Base-by-base conservation (phyloP, 2,888 invertebrate genomes). In the Flexamia atlantica region DNA sequence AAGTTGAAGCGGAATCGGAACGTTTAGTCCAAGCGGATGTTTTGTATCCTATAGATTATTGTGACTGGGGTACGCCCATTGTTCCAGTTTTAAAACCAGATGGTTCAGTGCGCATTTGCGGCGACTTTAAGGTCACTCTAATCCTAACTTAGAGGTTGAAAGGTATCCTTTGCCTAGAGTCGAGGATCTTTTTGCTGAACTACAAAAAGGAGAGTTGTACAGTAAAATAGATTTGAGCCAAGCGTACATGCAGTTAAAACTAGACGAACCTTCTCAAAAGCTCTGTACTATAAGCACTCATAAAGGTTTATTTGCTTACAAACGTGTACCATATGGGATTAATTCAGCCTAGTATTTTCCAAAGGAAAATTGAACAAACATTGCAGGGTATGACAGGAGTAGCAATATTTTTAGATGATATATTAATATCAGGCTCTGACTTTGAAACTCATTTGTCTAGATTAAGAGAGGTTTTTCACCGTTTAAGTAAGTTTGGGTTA, bases 51-150 rank as follows among this genome's bases (percentile, higher is more conserved):
- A n/a, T n/a, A n/a, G n/a, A n/a, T n/a, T n/a, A n/a, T n/a, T n/a
- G n/a, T n/a, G n/a, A n/a, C n/a, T 89, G 88, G 88, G 89, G 86
- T 17, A 88, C 88, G 5, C 89, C 89, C 0, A 88, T 90, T 7
- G 89, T 90, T 0, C 88, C 89, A 0, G 87, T 90, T 0, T 81
- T 89, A 0, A 90, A 90, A 85, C 85, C 20, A 36, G 87, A 89
- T 83, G 89, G 88, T 0, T 42, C 83, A 53, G 85, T 89, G 14
- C 57, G 89, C 14, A 85, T 89, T 17, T 89, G 89, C 84, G 30
- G 76, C 1, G 89, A 86, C 80, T 68, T 28, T 64, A 88, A 87
- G 81, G 79, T 88, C 0, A 46, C 46, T 0, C 10, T 85, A 86
- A 85, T 32, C 84, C 83, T 0, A 14, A 28, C 12, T 46, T 84